Conservation (phyloP, 2,797 vertebrate species). For the Melopsittacus undulatus region DNA sequence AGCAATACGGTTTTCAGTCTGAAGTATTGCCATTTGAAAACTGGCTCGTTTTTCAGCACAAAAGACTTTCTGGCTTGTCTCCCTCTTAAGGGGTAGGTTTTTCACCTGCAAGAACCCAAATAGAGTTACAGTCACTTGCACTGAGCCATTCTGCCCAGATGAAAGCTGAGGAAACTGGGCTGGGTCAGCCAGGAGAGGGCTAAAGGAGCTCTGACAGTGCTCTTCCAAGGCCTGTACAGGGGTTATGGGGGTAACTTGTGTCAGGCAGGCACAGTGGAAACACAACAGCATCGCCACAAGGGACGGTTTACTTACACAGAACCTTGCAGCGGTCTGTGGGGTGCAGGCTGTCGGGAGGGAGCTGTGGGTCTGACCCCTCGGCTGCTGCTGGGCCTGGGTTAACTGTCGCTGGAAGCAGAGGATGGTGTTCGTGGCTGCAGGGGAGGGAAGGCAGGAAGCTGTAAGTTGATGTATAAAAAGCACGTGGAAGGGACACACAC, state of each 20-base stretch:
- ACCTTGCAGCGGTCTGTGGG: neutral
- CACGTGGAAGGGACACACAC: fast-evolving
- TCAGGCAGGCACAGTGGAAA: neutral
- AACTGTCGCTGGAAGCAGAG: too few relatives aligned
- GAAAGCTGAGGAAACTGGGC: neutral
- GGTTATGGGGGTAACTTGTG: too few relatives aligned
- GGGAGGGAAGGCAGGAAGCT: neutral
- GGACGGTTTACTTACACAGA: neutral
- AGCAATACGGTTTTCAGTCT: neutral
- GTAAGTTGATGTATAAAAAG: neutral
- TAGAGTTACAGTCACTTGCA: neutral
- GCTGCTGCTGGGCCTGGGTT: neutral
- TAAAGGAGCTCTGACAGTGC: neutral
- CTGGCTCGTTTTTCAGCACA: neutral
- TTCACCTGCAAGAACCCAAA: neutral
- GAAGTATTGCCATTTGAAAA: neutral
- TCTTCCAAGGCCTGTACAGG: neutral
- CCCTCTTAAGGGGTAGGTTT: neutral
- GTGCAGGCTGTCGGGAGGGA: neutral
- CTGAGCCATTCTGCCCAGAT: neutral
- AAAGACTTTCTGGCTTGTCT: neutral
- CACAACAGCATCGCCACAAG: neutral
- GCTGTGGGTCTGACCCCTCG: fast-evolving
- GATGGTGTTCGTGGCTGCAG: neutral
- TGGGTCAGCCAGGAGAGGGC: fast-evolving